These are phyloP conservation scores for Horisme vitalbata DNA, from an alignment of 2,888 invertebrate species.

Conservation along the genomic window DNA sequence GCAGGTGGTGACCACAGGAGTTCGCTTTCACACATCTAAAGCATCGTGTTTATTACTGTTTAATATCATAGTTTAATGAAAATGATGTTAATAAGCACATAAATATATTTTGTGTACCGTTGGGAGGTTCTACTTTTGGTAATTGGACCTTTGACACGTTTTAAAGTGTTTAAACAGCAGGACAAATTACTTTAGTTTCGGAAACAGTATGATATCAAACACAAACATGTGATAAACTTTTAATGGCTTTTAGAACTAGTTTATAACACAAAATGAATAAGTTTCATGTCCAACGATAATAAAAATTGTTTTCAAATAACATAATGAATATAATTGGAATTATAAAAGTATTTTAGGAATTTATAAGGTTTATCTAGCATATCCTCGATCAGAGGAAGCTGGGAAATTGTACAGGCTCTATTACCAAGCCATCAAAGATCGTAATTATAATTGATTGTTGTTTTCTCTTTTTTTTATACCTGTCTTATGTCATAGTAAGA, in stretches of 20 bases:
- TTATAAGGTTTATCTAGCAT: no score
- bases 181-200: slow-evolving; percentile 23
- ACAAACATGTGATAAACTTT: slow-evolving; percentile 10
- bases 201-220: slow-evolving; percentile 26
- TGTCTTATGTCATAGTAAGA: no score
- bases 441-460: no score
- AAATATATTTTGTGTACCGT: slow-evolving; percentile 22
- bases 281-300: not conserved
- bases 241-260: slow-evolving; percentile 6
- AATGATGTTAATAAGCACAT: slow-evolving; percentile 20
- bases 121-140: slow-evolving; percentile 24
- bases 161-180: slow-evolving; percentile 26
- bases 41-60: slow-evolving; percentile 46
- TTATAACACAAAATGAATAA: not conserved
- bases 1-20: slow-evolving; percentile 54
- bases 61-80: slow-evolving; percentile 36
- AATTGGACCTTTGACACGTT: slow-evolving; percentile 30
- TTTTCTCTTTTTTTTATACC: no score
- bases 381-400: no score
- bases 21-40: slow-evolving; percentile 47
- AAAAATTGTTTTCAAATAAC: not conserved
- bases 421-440: no score
- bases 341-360: no score
- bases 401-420: no score
- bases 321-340: no score